These are phyloP conservation scores for Lymantria dispar DNA, from an alignment of 2,888 invertebrate species.

Conservation along the genomic window DNA sequence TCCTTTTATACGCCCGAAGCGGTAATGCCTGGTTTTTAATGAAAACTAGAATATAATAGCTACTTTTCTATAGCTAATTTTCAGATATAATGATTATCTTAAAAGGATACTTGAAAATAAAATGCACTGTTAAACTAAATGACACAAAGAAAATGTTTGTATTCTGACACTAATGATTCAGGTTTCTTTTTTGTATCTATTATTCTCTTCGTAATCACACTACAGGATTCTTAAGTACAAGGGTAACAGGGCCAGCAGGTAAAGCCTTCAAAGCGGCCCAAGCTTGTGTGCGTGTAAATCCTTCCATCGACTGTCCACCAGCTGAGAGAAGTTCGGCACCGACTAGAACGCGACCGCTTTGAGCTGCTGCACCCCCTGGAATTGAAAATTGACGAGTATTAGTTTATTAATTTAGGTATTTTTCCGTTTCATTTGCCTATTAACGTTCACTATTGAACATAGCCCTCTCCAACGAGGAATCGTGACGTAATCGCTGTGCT, in stretches of 20 bases:
- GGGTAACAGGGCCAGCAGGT: slow-evolving; percentile 90
- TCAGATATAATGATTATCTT: slow-evolving; percentile 43
- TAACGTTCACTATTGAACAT: no score
- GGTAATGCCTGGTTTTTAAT: no score
- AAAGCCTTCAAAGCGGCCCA: slow-evolving; percentile 96
- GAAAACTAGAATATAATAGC: no score
- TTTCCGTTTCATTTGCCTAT: no score
- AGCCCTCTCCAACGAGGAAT: no score
- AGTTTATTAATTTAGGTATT: no score
- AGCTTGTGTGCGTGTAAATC: slow-evolving; percentile 95
- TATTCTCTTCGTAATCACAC: slow-evolving; percentile 18
- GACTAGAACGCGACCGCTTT: slow-evolving; percentile 90
- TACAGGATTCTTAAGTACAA: slow-evolving; percentile 74
- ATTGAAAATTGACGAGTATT: neutral
- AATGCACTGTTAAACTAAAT: slow-evolving; percentile 39
- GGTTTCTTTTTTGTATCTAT: slow-evolving; percentile 6
- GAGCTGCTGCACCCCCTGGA: slow-evolving; percentile 94
- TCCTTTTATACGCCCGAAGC: no score
- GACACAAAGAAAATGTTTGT: slow-evolving; percentile 32
- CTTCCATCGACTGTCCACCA: slow-evolving; percentile 90
- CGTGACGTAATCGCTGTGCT: no score
- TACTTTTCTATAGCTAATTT: slow-evolving; percentile 15
- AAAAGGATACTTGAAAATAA: slow-evolving; percentile 35
- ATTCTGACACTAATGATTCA: slow-evolving; percentile 15
- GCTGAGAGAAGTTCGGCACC: slow-evolving; percentile 94